These are phyloP conservation scores for Rhadina sibilatrix DNA, from an alignment of 2,113 vertebrate species.

Conservation along the genomic window DNA sequence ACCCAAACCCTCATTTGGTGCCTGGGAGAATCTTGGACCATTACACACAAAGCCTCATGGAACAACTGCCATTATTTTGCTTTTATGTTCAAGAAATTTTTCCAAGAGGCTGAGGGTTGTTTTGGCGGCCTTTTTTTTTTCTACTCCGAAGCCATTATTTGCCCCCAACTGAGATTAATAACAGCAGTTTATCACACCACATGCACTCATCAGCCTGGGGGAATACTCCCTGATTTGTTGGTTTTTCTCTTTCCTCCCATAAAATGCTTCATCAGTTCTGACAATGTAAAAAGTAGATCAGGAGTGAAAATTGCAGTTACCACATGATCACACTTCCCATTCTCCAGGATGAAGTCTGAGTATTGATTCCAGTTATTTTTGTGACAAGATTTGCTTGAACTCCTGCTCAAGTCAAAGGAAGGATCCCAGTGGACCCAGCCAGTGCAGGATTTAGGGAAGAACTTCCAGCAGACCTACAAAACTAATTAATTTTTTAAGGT, in stretches of 20 bases:
- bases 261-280: constrained; percentile 41
- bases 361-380: neutral
- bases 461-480: neutral
- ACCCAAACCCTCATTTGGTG: no score
- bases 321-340: neutral
- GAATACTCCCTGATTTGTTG: neutral
- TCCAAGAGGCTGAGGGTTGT: neutral
- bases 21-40: neutral
- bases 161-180: constrained; percentile 7
- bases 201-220: neutral
- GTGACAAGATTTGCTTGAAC: neutral
- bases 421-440: neutral
- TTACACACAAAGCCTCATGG: neutral
- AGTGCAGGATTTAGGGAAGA: neutral
- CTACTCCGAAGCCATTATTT: neutral
- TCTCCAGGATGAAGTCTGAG: neutral
- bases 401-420: neutral
- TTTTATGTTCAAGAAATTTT: neutral
- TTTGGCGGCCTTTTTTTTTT: neutral
- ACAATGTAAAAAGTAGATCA: neutral
- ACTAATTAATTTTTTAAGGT: neutral
- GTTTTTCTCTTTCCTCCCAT: constrained; percentile 10
- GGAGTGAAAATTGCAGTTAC: neutral
- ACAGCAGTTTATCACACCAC: constrained; percentile 5
- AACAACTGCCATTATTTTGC: neutral